Percentiles rank a stretch among this genome's conserved stretches.
phyloP scores from a whole-genome alignment of 2,888 invertebrate species.

The Mythimna lalbum region DNA sequence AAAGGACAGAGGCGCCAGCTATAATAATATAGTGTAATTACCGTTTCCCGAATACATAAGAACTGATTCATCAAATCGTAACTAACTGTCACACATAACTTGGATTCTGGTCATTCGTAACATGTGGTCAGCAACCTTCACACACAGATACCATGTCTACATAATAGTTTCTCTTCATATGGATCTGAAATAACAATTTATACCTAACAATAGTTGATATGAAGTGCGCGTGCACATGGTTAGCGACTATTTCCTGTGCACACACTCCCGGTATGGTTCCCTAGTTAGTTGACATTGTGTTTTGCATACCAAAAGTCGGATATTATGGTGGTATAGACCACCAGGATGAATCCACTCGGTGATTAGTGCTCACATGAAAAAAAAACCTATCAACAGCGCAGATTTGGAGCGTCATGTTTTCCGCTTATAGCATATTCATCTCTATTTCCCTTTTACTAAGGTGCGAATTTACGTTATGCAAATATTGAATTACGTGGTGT shows the following conservation, averaged over 20 bases:
- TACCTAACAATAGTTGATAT: conserved; percentile 16
- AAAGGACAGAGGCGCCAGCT: too few relatives aligned
- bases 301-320: conserved; percentile 21
- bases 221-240: conserved; percentile 8
- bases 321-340: conserved; percentile 16
- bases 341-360: not conserved
- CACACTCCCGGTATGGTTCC: conserved; percentile 5
- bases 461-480: too few relatives aligned
- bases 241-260: conserved; percentile 26
- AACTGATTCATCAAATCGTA: not conserved
- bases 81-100: not conserved
- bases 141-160: not conserved
- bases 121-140: not conserved
- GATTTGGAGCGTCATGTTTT: too few relatives aligned
- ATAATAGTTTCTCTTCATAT: not conserved
- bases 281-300: conserved; percentile 16
- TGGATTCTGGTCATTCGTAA: not conserved
- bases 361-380: not conserved
- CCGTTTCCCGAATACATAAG: not conserved
- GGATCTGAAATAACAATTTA: not conserved
- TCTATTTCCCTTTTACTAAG: too few relatives aligned
- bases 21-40: not conserved
- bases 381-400: too few relatives aligned
- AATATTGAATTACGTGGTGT: too few relatives aligned
- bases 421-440: too few relatives aligned